These are phyloP conservation scores for Altica lythri DNA, from an alignment of 2,888 invertebrate species.

Conservation along the genomic window DNA sequence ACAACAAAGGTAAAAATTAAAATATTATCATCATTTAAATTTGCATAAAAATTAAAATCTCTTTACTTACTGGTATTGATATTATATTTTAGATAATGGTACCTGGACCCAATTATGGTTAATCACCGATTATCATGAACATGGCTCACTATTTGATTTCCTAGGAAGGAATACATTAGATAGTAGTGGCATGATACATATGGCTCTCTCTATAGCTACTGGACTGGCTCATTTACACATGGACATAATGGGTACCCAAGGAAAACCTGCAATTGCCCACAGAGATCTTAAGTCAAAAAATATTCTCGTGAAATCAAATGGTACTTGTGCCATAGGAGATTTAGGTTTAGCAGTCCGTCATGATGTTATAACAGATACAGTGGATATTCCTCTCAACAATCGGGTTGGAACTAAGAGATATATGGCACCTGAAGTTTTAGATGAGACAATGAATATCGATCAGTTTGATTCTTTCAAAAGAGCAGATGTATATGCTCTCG, in stretches of 20 bases:
- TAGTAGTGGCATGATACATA: slow-evolving; percentile 80
- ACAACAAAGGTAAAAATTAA: slow-evolving; percentile 84
- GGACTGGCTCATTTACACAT: slow-evolving; percentile 97
- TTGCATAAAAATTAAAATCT: neutral
- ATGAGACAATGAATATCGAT: slow-evolving; percentile 88
- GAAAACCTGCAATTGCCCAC: slow-evolving; percentile 98
- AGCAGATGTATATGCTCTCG: slow-evolving; percentile 97
- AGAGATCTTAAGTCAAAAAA: slow-evolving; percentile 97
- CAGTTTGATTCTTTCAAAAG: slow-evolving; percentile 97
- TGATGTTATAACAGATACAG: slow-evolving; percentile 86
- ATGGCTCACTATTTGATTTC: slow-evolving; percentile 97
- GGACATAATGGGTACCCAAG: slow-evolving; percentile 96
- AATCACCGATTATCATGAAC: slow-evolving; percentile 96
- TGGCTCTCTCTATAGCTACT: slow-evolving; percentile 91
- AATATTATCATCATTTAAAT: neutral
- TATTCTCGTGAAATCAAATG: slow-evolving; percentile 92
- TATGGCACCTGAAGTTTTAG: slow-evolving; percentile 96
- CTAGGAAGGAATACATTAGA: slow-evolving; percentile 84
- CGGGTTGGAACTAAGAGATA: slow-evolving; percentile 96
- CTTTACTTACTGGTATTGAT: neutral
- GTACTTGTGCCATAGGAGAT: slow-evolving; percentile 96
- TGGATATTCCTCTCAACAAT: slow-evolving; percentile 92
- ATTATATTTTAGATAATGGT: slow-evolving; percentile 86
- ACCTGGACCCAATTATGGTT: slow-evolving; percentile 98
- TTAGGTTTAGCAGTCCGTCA: slow-evolving; percentile 95